phyloP scores from a whole-genome alignment of 2,888 invertebrate genomes.

The Andrena bicolor region DNA sequence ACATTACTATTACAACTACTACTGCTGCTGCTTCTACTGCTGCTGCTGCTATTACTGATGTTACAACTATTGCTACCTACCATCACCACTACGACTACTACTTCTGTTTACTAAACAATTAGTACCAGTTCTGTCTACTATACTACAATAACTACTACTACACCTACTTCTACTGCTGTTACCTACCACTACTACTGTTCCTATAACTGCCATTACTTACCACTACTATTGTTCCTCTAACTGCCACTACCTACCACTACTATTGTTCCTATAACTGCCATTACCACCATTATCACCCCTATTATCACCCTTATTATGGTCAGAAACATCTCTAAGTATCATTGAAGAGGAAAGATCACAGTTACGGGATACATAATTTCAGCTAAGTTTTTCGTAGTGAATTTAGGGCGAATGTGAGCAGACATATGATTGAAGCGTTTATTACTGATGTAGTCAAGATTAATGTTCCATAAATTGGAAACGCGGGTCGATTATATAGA shows the following conservation, averaged over 20 bases:
- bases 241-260: neutral
- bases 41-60: slow-evolving; percentile 20
- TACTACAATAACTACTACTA: neutral
- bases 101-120: slow-evolving; percentile 3
- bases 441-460: too few species aligned
- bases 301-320: slow-evolving; percentile 12
- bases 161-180: neutral
- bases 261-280: slow-evolving; percentile 1
- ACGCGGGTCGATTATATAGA: too few species aligned
- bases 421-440: too few species aligned
- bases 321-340: neutral
- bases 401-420: too few species aligned
- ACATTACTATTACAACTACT: slow-evolving; percentile 2
- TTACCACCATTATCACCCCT: neutral
- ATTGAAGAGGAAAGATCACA: too few species aligned
- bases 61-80: slow-evolving; percentile 7
- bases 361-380: too few species aligned
- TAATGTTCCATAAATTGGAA: too few species aligned
- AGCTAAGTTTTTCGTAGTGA: too few species aligned
- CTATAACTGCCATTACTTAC: neutral
- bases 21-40: slow-evolving; percentile 7
- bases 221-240: slow-evolving; percentile 5
- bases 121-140: neutral
- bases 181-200: slow-evolving; percentile 5
- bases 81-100: slow-evolving; percentile 1